Base-by-base conservation (phyloP, 2,113 vertebrate genomes). In the Cairina moschata region DNA sequence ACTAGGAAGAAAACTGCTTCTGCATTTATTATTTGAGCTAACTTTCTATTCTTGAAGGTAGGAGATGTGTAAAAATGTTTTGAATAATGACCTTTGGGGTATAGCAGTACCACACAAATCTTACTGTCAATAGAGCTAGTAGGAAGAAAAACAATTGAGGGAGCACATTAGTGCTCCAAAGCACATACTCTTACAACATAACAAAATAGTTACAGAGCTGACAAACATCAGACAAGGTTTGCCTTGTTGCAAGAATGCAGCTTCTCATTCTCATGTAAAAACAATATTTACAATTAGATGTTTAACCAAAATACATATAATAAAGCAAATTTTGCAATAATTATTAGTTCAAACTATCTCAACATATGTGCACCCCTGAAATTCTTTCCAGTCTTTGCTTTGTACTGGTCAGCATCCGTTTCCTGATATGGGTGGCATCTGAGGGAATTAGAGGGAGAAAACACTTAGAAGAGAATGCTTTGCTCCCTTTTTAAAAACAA, bases 81-180 rank as follows among this genome's bases (percentile, higher is more conserved):
- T 88, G 59, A 72, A 78, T 93, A 88, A 77, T 83, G 55, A 86
- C 65, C 60, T 26, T 86, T 83, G 78, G 54, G 26, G 17, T 85
- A 71, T 5, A 8, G 23, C 56, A 69, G 25, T 63, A 48, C 40
- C 79, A 63, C 67, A 77, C 50, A 86, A 80, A 95, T 90, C 67
- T 93, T 85, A 36, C 55, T 90, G 83, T 88, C 86, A 83, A 32
- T 86, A 79, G 54, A 93, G 31, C 78, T 82, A 65, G 36, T 40
- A 85, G 54, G 23, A 87, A 91, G 34, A 85, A 90, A 94, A 97
- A 84, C 74, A 92, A 66, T 31, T 78, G 77, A 65, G 63, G 32
- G 66, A 69, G 44, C 54, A 62, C 18, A 55, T 95, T 90, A 92
- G 48, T 56, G 75, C 69, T 91, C 60, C 73, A 72, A 86, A 88